Evolutionary conservation across 1,140 invertebrate species (phyloP), one percentile per base, ranked within the genome.

Genomic region (Cryptotermes secundus): DNA sequence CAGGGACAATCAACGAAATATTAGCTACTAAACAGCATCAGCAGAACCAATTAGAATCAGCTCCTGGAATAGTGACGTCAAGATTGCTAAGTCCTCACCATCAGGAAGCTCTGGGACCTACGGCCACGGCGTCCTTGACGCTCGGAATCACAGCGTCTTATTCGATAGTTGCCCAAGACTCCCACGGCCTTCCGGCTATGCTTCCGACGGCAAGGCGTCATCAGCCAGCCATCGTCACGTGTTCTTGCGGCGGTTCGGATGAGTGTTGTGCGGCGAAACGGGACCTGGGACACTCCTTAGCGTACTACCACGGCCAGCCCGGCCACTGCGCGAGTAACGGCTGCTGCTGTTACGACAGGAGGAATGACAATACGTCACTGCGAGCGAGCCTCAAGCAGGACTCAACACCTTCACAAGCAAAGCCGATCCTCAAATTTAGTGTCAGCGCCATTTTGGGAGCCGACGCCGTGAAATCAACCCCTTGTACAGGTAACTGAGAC

Each of bases 381-480:
- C n/a, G 31, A 14, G 59, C 59, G 26, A 26, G 26, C 59, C 59
- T 26, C 59, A 72, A 72, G 59, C 90, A 86, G 89, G 90, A 84
- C 89, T 88, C 85, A 85, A 86, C n/a, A 87, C 88, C 31, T 85
- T 87, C 16, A 87, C 86, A 19, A 88, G 88, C 86, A 87, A 96
- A 96, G 87, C 96, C 96, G 0, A 93, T 96, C 86, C 92, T 98
- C 85, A 98, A 98, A 90, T 98, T 98, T 90, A 97, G 96, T 92
- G 96, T 98, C 83, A 97, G 94, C 91, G 96, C 96, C 26, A 98
- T 98, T 86, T 91, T 98, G 79, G 95, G 95, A n/a, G 92, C 90
- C 80, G 90, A 92, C 88, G 90, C 92, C 84, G 88, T 90, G 59
- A 88, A 89, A 85, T 87, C 90, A 84, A 88, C 84, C 7, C 80